phyloP scores from a whole-genome alignment of 2,797 vertebrate species.

The Poecilia picta region DNA sequence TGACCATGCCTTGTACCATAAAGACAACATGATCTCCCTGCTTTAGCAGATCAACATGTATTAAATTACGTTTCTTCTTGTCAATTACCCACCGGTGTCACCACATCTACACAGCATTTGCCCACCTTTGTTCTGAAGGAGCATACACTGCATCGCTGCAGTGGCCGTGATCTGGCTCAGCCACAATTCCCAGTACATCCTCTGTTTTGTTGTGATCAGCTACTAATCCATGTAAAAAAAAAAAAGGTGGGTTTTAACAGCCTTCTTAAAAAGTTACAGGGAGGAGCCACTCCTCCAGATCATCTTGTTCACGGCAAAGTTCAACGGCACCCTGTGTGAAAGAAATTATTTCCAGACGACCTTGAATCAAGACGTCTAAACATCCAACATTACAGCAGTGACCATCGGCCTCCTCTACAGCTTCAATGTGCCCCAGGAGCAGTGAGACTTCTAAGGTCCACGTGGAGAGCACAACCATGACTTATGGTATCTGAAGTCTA shows the following conservation, averaged over 20 bases:
- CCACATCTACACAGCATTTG: conserved; percentile 15
- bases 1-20: neutral
- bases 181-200: conserved; percentile 87
- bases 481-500: conserved; percentile 52
- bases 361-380: conserved; percentile 45
- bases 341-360: conserved; percentile 37
- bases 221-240: conserved; percentile 7
- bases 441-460: conserved; percentile 69
- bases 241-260: conserved; percentile 22
- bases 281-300: conserved; percentile 4
- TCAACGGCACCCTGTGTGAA: neutral
- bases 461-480: conserved; percentile 59
- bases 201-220: conserved; percentile 20
- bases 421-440: conserved; percentile 64
- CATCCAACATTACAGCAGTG: conserved; percentile 44
- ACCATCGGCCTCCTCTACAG: conserved; percentile 36
- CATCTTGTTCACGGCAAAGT: conserved; percentile 22
- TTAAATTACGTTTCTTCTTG: neutral
- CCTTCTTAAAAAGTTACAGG: conserved; percentile 11
- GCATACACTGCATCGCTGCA: conserved; percentile 75
- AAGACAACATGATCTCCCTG: neutral
- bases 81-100: neutral
- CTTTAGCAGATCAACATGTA: neutral
- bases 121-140: conserved; percentile 84
- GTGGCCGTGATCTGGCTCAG: conserved; percentile 80